Percentiles rank a stretch among this genome's conserved stretches.
These are phyloP conservation scores for Trichonephila clavata DNA, from an alignment of 1,140 invertebrate species.

Conservation along the genomic window DNA sequence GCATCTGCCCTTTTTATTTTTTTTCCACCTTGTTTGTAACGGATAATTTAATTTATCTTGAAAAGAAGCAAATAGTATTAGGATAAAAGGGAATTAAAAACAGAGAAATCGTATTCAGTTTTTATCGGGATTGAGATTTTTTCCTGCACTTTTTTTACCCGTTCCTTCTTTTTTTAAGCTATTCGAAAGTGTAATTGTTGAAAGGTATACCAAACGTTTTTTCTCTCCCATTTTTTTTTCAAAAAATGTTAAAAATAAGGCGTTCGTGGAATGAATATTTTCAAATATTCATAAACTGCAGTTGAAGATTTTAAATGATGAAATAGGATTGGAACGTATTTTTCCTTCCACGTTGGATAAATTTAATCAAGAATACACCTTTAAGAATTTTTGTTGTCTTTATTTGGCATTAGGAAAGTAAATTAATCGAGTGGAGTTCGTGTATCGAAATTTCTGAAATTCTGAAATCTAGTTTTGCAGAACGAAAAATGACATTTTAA, in stretches of 20 bases:
- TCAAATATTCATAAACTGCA: conserved; percentile 7
- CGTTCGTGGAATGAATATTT: neutral
- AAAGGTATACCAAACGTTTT: neutral
- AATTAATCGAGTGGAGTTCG: too few species aligned
- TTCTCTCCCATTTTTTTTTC: neutral
- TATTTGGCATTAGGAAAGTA: neutral
- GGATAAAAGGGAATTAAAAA: conserved; percentile 30
- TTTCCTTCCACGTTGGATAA: neutral
- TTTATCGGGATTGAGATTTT: neutral
- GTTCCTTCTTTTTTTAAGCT: neutral
- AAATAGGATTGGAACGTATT: neutral
- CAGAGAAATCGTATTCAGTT: conserved; percentile 2
- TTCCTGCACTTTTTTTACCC: neutral
- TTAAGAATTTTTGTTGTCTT: neutral
- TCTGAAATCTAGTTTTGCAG: too few species aligned
- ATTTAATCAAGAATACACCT: neutral
- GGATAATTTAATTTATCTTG: conserved; percentile 36
- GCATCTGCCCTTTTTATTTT: neutral
- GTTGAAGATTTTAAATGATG: neutral
- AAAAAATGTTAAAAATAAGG: neutral
- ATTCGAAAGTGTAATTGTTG: neutral
- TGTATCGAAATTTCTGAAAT: too few species aligned
- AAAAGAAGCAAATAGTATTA: conserved; percentile 28
- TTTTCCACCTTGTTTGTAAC: conserved; percentile 15
- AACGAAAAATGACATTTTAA: too few species aligned